Percentiles rank a stretch among this genome's conserved stretches.
Conservation (phyloP, 2,888 invertebrate species). For the Oligia strigilis region DNA sequence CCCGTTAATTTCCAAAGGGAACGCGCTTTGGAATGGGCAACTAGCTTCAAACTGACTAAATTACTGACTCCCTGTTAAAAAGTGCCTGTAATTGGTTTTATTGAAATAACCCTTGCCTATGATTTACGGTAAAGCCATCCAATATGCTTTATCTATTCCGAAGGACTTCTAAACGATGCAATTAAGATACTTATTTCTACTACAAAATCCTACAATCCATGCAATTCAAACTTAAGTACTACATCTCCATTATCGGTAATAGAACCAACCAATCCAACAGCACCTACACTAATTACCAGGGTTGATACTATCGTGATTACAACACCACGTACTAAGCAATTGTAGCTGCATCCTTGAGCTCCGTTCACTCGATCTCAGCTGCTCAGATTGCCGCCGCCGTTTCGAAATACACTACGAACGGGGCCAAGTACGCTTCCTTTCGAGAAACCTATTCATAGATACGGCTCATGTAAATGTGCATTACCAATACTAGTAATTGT, state of each 20-base stretch:
- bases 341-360: conserved; percentile 72
- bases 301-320: conserved; percentile 55
- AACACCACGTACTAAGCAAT: conserved; percentile 68
- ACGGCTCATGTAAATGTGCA: conserved; percentile 56
- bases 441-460: conserved; percentile 67
- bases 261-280: conserved; percentile 14
- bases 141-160: not conserved
- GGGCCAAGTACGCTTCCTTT: conserved; percentile 87
- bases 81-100: not conserved
- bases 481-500: conserved; percentile 62
- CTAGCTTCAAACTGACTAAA: not conserved
- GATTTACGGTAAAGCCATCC: not conserved
- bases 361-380: conserved; percentile 79
- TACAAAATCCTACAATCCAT: not conserved
- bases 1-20: not conserved
- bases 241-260: conserved; percentile 37
- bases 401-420: conserved; percentile 76
- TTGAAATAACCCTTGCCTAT: not conserved
- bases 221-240: not conserved
- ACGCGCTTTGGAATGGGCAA: not conserved
- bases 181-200: not conserved
- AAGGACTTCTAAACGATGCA: not conserved
- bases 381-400: conserved; percentile 74
- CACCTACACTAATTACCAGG: conserved; percentile 49
- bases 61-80: not conserved